A percentile compares a stretch with the other conserved stretches of the same genome.
phyloP scores from a whole-genome alignment of 2,797 vertebrate species.

The Petrocephalus sullivani region DNA sequence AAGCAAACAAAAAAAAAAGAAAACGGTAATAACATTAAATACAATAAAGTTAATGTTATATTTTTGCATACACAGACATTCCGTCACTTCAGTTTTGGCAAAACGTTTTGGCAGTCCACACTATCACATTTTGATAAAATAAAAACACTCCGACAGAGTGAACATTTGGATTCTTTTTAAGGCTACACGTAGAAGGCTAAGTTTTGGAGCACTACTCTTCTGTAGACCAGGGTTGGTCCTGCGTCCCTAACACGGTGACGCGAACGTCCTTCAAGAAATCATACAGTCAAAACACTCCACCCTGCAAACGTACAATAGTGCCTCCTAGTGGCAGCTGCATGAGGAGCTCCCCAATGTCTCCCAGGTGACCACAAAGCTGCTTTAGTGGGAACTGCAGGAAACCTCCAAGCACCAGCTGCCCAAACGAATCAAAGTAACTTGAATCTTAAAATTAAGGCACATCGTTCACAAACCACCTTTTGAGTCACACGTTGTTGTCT shows the following conservation, averaged over 20 bases:
- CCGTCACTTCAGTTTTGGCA: conserved; percentile 49
- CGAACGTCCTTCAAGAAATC: background rate
- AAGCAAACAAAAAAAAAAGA: background rate
- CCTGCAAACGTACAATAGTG: background rate
- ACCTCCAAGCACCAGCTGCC: background rate
- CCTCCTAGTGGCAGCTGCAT: background rate
- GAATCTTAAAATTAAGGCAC: conserved; percentile 72
- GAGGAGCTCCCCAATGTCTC: background rate
- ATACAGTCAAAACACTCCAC: background rate
- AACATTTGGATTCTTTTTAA: conserved; percentile 5
- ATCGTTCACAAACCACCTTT: conserved; percentile 66
- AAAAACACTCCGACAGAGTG: background rate
- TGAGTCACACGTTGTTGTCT: conserved; percentile 38
- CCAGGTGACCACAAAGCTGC: background rate
- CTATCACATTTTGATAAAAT: conserved; percentile 46
- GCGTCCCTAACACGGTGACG: background rate
- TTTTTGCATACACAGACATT: conserved; percentile 38
- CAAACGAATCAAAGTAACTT: conserved; percentile 22
- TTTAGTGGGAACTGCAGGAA: background rate
- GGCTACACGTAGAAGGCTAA: conserved; percentile 12
- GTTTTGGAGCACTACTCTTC: background rate
- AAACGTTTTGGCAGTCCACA: conserved; percentile 52
- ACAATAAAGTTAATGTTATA: background rate
- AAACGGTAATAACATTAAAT: conserved; percentile 8
- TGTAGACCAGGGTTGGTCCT: background rate